Base-by-base conservation (phyloP, 2,113 vertebrate species). In the Castor canadensis region DNA sequence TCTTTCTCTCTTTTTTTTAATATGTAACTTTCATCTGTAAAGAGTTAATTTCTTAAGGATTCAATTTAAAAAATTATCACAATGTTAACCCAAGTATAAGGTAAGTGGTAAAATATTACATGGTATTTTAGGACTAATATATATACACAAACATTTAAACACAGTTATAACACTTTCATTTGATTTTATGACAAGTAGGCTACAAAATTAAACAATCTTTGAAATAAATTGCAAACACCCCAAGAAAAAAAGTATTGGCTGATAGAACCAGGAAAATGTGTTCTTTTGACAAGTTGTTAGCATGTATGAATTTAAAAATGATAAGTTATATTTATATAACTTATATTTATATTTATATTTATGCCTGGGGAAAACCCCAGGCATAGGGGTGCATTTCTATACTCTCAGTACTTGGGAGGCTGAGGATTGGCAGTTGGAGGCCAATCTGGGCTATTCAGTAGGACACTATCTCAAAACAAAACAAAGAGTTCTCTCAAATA, bases 141-240 rank as follows among this genome's bases (percentile, higher is more conserved):
- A 85, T 69, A 26, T 60, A 91, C 5, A 69, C 30, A 87, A 67
- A 86, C 77, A 72, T 64, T 82, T 77, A 79, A 89, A 79, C 13
- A 80, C 28, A 90, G n/a, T n/a, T n/a, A 77, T 64, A 60, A 94
- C 82, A 87, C 15, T 87, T 73, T 35, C 22, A 94, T 77, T 83
- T 91, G n/a, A 76, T 83, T 83, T 88, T 88, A 80, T 32, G 13
- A 45, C 40, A 49, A 32, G 2, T 83, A 28, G 38, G 6, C 58
- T 16, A 9, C n/a, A 67, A 94, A 79, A 62, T 52, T 35, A 84
- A 82, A 67, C 24, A 54, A 89, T 49, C 80, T 77, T 89, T 77
- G 62, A 26, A 87, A 72, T 28, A 79, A 79, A 85, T 52, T 86
- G 20, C 28, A 73, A 80, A 82, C 9, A 52, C 40, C 2, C 2